Evolutionary conservation across 1,140 invertebrate genomes (phyloP), one percentile per base, ranked within the genome.

Genomic region (Psix sp.): DNA sequence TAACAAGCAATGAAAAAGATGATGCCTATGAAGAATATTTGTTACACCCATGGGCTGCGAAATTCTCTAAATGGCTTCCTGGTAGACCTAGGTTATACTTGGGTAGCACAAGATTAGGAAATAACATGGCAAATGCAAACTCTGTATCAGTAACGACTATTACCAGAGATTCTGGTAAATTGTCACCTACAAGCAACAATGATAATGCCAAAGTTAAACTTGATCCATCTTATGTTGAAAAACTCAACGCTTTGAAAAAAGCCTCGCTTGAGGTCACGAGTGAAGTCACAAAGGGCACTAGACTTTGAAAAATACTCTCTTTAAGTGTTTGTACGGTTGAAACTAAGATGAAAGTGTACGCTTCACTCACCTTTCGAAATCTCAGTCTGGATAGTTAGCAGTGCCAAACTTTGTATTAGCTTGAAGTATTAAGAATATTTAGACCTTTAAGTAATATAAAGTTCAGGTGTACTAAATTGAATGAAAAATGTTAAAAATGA

Each of bases 1-100:
- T 92, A 11, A 92, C 91, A 39, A 88, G 86, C 5, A 86, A 89
- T 48, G 81, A 87, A 5, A 87, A 93, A 29, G 89, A 90, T 3
- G 91, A 93, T 68, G 83, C 87, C 33, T 93, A 92, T 77, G 91
- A 93, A 59, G 89, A 91, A 63, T 90, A 91, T 51, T 80, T 93
- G 7, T 80, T 93, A 17, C 92, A 93, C 82, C 92, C 92, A 0
- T 39, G 89, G 5, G 89, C 91, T 5, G 82, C 90, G 9, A 90
- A 88, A 73, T 65, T 91, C n/a, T 90, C 90, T 4, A 84, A 80
- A 59, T 80, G 78, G 38, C 88, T 89, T 29, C 90, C 91, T 0
- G 90, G 91, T 0, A 87, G 86, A 57, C 86, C 76, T 2, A 82
- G 87, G 59, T 21, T 85, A 0, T 88, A 82, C 52, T 54, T 79